Evolutionary conservation across 2,888 invertebrate species (phyloP).

Genomic region (Chesias legatella): DNA sequence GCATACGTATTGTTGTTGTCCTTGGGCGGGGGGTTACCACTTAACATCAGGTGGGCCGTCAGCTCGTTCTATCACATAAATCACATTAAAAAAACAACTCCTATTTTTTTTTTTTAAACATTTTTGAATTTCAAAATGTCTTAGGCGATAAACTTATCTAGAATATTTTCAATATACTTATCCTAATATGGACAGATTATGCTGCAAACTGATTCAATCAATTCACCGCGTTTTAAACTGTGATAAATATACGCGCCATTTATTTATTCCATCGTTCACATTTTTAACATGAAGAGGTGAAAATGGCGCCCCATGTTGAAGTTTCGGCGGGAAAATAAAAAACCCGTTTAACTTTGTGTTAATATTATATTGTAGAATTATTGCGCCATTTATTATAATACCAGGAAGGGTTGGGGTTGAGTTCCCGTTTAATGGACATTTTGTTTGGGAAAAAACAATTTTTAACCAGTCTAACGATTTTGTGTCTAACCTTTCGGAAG

Average conservation of each 20-base stretch:
- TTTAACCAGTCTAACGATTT: slow-evolving; percentile 65
- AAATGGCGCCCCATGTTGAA: slow-evolving; percentile 47
- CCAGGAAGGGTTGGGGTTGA: slow-evolving; percentile 75
- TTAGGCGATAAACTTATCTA: no score
- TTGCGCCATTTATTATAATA: slow-evolving; percentile 79
- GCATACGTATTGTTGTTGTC: no score
- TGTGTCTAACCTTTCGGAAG: slow-evolving; percentile 56
- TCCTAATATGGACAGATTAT: background rate
- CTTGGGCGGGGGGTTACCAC: no score
- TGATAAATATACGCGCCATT: slow-evolving; percentile 76
- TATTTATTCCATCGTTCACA: slow-evolving; percentile 68
- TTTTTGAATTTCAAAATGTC: no score
- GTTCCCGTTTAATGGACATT: slow-evolving; percentile 75
- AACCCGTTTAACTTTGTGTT: slow-evolving; percentile 79
- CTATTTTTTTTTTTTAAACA: no score
- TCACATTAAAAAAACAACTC: no score
- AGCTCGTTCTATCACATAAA: no score
- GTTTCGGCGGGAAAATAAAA: slow-evolving; percentile 74
- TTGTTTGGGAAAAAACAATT: slow-evolving; percentile 71
- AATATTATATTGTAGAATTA: slow-evolving; percentile 80
- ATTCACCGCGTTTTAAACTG: slow-evolving; percentile 48
- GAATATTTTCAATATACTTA: no score
- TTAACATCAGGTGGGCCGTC: no score
- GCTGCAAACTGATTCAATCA: slow-evolving; percentile 24
- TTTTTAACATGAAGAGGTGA: slow-evolving; percentile 43